phyloP scores from a whole-genome alignment of 2,888 invertebrate genomes.

The Biston betularia region DNA sequence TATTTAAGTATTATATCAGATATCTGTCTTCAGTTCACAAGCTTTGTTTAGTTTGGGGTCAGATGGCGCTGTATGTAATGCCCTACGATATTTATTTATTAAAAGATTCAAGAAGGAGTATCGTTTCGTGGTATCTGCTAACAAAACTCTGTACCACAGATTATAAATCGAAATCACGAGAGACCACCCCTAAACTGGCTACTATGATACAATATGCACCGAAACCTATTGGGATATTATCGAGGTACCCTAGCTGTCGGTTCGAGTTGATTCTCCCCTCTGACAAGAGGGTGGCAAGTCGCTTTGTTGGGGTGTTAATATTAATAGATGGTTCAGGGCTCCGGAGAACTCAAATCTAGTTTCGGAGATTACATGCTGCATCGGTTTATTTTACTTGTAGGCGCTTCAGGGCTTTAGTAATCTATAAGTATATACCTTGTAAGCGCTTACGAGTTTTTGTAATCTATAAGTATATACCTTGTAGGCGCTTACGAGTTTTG shows the following conservation, averaged over 20 bases:
- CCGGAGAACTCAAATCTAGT: constrained; percentile 17
- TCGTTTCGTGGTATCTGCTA: too few relatives aligned
- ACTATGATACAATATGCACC: constrained; percentile 52
- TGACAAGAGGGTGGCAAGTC: constrained; percentile 53
- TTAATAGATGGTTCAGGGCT: constrained; percentile 31
- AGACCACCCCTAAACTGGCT: constrained; percentile 49
- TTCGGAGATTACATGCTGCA: not conserved
- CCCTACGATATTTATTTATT: too few relatives aligned
- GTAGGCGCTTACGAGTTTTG: too few relatives aligned
- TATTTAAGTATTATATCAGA: too few relatives aligned
- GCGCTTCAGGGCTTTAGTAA: not conserved
- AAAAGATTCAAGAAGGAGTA: too few relatives aligned
- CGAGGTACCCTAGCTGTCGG: constrained; percentile 57
- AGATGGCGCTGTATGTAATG: too few relatives aligned
- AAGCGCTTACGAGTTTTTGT: too few relatives aligned
- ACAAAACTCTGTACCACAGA: too few relatives aligned
- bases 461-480: too few relatives aligned
- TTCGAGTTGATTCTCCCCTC: constrained; percentile 58
- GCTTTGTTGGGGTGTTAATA: constrained; percentile 49
- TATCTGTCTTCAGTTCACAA: too few relatives aligned
- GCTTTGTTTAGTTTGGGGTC: too few relatives aligned
- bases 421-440: not conserved
- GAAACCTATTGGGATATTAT: constrained; percentile 58
- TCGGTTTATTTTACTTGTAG: not conserved
- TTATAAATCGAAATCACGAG: constrained; percentile 1